Evolutionary conservation across 2,888 invertebrate species (phyloP).

Genomic region (Acanthosepion esculentum): DNA sequence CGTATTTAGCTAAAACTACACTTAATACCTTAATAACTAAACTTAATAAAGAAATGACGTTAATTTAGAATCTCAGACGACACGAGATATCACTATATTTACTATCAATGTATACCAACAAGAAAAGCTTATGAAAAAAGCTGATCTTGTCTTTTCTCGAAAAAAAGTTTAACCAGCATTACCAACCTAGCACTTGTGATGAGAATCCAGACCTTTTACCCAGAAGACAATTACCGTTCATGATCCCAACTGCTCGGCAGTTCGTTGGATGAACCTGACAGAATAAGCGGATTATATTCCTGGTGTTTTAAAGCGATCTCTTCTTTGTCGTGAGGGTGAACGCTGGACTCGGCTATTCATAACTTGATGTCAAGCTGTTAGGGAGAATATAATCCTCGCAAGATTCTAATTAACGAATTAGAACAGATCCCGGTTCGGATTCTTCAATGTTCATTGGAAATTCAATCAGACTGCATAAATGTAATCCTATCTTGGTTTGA

Average conservation of each 20-base stretch:
- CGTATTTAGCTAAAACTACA: no score
- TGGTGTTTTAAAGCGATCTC: neutral
- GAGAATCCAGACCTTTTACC: no score
- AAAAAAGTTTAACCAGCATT: no score
- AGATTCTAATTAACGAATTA: constrained; percentile 20
- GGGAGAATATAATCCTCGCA: neutral
- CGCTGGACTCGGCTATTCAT: neutral
- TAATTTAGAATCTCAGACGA: no score
- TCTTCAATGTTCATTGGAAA: neutral
- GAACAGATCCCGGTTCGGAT: neutral
- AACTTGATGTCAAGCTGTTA: neutral
- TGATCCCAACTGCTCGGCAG: neutral
- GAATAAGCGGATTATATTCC: constrained; percentile 14
- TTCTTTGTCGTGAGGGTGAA: neutral
- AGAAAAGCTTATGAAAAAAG: no score
- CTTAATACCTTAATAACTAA: no score
- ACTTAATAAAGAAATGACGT: no score
- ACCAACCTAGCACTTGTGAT: no score
- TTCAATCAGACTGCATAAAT: neutral
- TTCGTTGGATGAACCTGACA: neutral
- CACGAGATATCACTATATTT: no score
- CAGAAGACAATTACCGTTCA: neutral
- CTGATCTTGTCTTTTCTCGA: no score
- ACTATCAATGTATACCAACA: no score
- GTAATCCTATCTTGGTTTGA: constrained; percentile 33